These are phyloP conservation scores for Myiotriccus ornatus DNA, from an alignment of 2,797 vertebrate genomes.

Conservation along the genomic window DNA sequence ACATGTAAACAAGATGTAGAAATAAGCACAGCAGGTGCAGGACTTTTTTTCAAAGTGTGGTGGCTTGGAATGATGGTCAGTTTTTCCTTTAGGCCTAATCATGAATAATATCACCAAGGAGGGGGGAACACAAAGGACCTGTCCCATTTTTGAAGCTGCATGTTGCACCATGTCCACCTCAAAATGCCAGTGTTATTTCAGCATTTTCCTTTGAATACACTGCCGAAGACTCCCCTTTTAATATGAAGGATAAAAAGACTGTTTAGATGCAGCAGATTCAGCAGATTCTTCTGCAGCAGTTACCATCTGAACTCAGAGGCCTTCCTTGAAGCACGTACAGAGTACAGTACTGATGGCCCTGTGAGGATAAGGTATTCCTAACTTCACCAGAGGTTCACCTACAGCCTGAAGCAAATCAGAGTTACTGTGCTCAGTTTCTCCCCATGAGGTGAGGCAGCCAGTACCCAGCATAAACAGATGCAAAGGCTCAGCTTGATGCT, in stretches of 20 bases:
- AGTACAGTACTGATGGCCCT: background rate
- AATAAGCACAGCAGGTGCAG: background rate
- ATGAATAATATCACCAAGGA: background rate
- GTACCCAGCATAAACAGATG: background rate
- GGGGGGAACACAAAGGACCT: background rate
- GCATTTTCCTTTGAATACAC: background rate
- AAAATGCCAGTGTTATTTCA: background rate
- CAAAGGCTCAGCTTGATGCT: background rate
- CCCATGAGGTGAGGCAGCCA: background rate
- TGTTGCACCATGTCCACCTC: background rate
- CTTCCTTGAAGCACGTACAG: background rate
- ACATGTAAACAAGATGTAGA: background rate
- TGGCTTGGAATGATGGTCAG: background rate
- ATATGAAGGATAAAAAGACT: background rate
- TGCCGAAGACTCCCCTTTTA: background rate
- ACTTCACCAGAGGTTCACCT: background rate
- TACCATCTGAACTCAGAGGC: background rate
- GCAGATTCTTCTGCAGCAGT: background rate
- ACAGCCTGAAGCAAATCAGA: background rate
- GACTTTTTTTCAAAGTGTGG: background rate
- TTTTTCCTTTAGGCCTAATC: background rate
- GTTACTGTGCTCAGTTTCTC: background rate
- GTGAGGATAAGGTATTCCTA: background rate
- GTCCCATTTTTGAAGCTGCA: background rate
- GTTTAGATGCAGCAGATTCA: background rate